phyloP scores from a whole-genome alignment of 2,113 vertebrate species.

The Osmerus eperlanus region DNA sequence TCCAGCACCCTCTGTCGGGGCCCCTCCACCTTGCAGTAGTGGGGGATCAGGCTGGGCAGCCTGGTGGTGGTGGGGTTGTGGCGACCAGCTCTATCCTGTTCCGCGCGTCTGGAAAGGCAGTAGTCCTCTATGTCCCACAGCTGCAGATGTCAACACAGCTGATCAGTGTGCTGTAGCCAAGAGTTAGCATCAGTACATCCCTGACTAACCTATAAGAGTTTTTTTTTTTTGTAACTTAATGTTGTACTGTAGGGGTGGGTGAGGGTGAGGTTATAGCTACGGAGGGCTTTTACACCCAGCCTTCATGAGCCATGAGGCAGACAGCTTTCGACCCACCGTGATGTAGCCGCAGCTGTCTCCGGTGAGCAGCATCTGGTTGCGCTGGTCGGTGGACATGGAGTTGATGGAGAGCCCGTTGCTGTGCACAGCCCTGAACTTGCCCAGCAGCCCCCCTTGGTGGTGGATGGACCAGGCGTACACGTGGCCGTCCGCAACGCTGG shows the following conservation, averaged over 20 bases:
- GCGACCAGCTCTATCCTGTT: constrained; percentile 1
- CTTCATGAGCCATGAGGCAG: not conserved
- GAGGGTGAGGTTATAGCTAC: too few species aligned
- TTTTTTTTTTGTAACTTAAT: not conserved
- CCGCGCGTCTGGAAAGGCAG: constrained; percentile 25
- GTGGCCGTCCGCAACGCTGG: constrained; percentile 38
- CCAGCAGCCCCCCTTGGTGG: constrained; percentile 50
- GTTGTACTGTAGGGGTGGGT: too few species aligned
- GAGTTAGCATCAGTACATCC: not conserved
- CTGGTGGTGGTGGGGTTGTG: not conserved
- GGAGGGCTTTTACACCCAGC: too few species aligned
- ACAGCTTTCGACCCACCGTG: constrained; percentile 32
- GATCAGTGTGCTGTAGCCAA: not conserved
- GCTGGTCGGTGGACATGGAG: constrained; percentile 31
- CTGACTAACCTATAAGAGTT: not conserved
- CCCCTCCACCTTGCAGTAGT: constrained; percentile 26
- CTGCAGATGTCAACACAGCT: constrained; percentile 28
- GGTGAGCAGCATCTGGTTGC: constrained; percentile 39
- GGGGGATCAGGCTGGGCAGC: constrained; percentile 41
- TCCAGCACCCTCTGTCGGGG: not conserved
- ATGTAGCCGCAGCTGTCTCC: constrained; percentile 53
- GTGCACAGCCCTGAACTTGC: constrained; percentile 38
- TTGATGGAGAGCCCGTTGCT: not conserved
- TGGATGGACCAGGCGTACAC: constrained; percentile 40
- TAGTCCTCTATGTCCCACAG: constrained; percentile 68